Conservation (phyloP, 2,797 vertebrate species). For the Enteromius trimaculatus region DNA sequence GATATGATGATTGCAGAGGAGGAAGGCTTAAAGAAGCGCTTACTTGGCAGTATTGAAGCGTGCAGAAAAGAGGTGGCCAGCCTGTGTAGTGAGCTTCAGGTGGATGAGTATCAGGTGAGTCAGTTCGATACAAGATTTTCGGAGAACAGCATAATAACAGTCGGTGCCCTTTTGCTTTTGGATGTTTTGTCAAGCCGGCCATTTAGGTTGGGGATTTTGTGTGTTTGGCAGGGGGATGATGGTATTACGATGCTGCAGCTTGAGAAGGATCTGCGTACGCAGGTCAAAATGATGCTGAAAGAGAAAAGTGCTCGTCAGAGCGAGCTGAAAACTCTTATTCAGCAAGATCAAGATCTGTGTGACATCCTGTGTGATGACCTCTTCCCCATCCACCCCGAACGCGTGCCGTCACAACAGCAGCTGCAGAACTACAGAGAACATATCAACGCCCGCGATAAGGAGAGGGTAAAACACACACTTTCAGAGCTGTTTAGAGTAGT, state of each 20-base stretch:
- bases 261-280: conserved; percentile 87
- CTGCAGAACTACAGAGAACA: conserved; percentile 81
- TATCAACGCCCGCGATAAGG: conserved; percentile 73
- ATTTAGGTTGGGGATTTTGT: conserved; percentile 10
- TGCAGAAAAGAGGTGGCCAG: conserved; percentile 78
- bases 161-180: background rate
- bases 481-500: no score
- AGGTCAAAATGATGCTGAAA: conserved; percentile 81
- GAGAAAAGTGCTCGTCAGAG: conserved; percentile 86
- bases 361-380: conserved; percentile 80
- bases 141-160: background rate
- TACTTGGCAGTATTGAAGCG: conserved; percentile 80
- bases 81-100: conserved; percentile 83
- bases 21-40: conserved; percentile 81
- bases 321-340: conserved; percentile 81
- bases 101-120: conserved; percentile 82
- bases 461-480: conserved; percentile 78
- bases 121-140: background rate
- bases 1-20: conserved; percentile 93
- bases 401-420: conserved; percentile 83
- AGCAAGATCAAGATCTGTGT: conserved; percentile 84
- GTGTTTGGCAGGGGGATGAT: conserved; percentile 77
- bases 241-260: conserved; percentile 85
- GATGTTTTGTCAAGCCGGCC: background rate
- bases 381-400: conserved; percentile 66